These are phyloP conservation scores for Anisognathus igniventris DNA, from an alignment of 2,797 vertebrate species.

Conservation along the genomic window DNA sequence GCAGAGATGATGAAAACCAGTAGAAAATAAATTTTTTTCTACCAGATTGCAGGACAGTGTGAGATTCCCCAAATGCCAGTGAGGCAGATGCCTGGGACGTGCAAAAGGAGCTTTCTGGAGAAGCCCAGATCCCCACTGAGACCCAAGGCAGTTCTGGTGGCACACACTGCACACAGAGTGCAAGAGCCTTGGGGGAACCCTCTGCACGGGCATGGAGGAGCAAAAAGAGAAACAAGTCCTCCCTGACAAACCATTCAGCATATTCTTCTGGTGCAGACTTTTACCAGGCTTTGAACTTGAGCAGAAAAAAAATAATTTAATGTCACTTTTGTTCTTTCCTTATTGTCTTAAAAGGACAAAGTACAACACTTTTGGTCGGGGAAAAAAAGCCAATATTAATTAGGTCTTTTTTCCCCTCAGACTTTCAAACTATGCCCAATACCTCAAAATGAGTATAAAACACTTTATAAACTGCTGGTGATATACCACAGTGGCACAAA, in stretches of 20 bases:
- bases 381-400: background rate
- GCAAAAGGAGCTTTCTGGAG: background rate
- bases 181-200: background rate
- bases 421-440: background rate
- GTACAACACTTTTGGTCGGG: background rate
- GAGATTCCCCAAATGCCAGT: background rate
- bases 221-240: background rate
- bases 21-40: background rate
- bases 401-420: background rate
- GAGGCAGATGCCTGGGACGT: background rate
- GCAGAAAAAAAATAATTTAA: background rate
- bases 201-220: fast-evolving
- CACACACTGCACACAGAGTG: background rate
- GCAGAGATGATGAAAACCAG: background rate
- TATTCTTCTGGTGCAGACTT: background rate
- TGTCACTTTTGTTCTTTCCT: background rate
- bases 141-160: background rate
- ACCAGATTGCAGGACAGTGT: background rate
- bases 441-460: background rate
- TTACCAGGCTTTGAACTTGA: background rate
- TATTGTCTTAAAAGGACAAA: background rate
- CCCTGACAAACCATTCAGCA: background rate
- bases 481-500: background rate
- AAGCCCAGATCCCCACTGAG: background rate
- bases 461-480: background rate